Evolutionary conservation across 1,140 invertebrate species (phyloP), one percentile per base, ranked within the genome.

Genomic region (Manduca sexta): DNA sequence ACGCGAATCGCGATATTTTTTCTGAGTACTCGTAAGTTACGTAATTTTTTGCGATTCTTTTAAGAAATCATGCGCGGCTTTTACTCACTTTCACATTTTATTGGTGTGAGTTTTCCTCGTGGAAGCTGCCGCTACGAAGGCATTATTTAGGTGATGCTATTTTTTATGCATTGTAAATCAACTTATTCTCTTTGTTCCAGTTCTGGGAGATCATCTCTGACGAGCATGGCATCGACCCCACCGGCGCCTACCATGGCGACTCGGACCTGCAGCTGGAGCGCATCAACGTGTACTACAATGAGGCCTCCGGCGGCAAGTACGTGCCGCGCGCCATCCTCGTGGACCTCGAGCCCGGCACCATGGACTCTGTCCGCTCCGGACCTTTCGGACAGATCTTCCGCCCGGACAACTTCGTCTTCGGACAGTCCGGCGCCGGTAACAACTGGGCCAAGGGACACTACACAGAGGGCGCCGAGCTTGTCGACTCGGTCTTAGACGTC

Each of bases 191-290:
- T 52, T 79, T 62, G 46, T 89, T 88, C 17, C 86, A 96, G 94
- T 97, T 97, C 86, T 97, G 95, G 95, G 95, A 97, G 88, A 94
- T 96, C 34, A 96, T 96, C 68, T 96, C 95, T 39, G 94, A 95
- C 69, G 94, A 96, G 77, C 94, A 96, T 80, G 94, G 94, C 52
- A 95, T 96, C 72, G 94, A 95, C 83, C 91, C 92, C 59, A 91
- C 90, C 59, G 94, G 94, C 52, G 89, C 91, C 65, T 96, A 95
- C 84, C 89, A 91, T 74, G 93, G 94, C 35, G 92, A 94, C 68
- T 93, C 92, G 35, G 93, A 95, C 76, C 83, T 96, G 50, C 95
- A 96, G 83, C 78, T 96, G 65, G 94, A 96, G 79, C 89, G 94
- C 66, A 94, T 96, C 77, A 94, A 93, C 67, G 95, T 97, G 31